Conservation (phyloP, 1,140 invertebrate genomes). For the Drusus annulatus region DNA sequence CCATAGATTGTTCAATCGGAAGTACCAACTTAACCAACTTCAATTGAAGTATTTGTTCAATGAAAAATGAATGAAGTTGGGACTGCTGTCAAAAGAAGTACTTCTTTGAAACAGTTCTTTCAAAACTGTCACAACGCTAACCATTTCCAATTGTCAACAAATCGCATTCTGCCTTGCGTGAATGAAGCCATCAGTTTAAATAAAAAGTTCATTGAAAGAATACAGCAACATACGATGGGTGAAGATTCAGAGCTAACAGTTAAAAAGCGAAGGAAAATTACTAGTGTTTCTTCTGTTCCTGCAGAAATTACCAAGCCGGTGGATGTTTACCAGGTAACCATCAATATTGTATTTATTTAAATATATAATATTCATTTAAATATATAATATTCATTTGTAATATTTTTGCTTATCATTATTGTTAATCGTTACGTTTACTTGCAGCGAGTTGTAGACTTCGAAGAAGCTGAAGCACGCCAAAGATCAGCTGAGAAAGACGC, state of each 20-base stretch:
- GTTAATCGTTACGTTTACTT: neutral
- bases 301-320: conserved; percentile 39
- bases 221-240: conserved; percentile 15
- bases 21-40: too few relatives aligned
- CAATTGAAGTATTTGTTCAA: too few relatives aligned
- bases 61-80: too few relatives aligned
- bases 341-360: neutral
- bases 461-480: conserved; percentile 81
- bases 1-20: too few relatives aligned
- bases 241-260: conserved; percentile 43
- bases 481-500: conserved; percentile 79
- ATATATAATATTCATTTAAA: neutral
- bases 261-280: conserved; percentile 48
- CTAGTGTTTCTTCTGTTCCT: conserved; percentile 42
- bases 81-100: too few relatives aligned
- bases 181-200: too few relatives aligned
- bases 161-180: too few relatives aligned
- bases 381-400: neutral
- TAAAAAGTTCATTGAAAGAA: too few relatives aligned
- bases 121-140: too few relatives aligned
- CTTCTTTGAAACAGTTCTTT: too few relatives aligned
- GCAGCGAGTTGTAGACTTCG: conserved; percentile 74
- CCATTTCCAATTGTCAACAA: too few relatives aligned
- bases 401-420: neutral
- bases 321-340: conserved; percentile 46